Evolutionary conservation across 2,888 invertebrate species (phyloP), one percentile per base, ranked within the genome.

Genomic region (Drosophila multiciliata): DNA sequence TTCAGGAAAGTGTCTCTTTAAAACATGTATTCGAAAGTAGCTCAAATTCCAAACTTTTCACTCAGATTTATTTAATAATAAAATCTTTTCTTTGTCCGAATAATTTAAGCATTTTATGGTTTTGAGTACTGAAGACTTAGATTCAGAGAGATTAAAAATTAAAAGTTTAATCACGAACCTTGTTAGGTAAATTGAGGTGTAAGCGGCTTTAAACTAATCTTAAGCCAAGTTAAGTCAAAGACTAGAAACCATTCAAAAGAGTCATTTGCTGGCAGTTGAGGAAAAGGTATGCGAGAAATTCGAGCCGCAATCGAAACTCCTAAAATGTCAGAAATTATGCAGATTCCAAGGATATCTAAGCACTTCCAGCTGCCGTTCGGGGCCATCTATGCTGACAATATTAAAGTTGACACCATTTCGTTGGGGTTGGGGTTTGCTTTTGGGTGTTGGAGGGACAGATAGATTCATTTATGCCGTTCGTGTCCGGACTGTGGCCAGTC

Each of bases 331-430:
- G 60, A 64, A 71, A 80, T 80, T 75, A 80, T 80, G 68, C 57
- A 81, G 71, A 73, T 77, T 77, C 68, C 29, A 15, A 32, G 73
- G 48, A 71, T 75, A 75, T 65, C 70, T 59, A 52, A 60, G 60
- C 48, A 48, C 58, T 59, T 45, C 36, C n/a, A 29, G 15, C 40
- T 26, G 7, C 8, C 20, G 6, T 52, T 65, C 32, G 33, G 23
- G 23, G n/a, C 42, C 38, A 60, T 32, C 61, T 49, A 8, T 40
- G 53, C 6, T 53, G 48, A 50, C 38, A 17, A 66, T 59, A 73
- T 80, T 82, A 76, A 80, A 80, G 80, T 52, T 64, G 66, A 50
- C 50, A 65, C 59, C 68, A 64, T 55, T 57, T 49, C 66, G 15
- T 38, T 42, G 29, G 15, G 20, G 11, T 54, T 48, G 54, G 65